phyloP scores from a whole-genome alignment of 2,888 invertebrate species.

The Heliconius sara region DNA sequence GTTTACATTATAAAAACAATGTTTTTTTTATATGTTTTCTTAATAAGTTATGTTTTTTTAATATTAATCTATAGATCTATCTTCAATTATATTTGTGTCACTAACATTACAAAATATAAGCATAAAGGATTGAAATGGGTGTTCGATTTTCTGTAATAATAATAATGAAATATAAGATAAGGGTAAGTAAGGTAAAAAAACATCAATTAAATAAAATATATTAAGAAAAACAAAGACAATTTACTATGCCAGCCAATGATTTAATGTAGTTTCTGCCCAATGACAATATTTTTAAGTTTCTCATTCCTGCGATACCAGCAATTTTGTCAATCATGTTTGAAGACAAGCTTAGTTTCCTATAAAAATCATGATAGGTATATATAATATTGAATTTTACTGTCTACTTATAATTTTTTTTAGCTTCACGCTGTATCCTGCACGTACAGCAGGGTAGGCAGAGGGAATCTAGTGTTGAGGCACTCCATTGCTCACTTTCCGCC shows the following conservation, averaged over 20 bases:
- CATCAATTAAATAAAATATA: not conserved
- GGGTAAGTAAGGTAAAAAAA: not conserved
- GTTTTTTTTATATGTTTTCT: too few species aligned
- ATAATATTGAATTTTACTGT: not conserved
- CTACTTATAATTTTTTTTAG: too few species aligned
- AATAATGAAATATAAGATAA: not conserved
- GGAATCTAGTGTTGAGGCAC: too few species aligned
- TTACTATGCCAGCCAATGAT: slow-evolving; percentile 91
- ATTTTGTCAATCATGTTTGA: slow-evolving; percentile 98
- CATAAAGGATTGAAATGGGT: not conserved
- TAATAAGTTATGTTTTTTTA: too few species aligned
- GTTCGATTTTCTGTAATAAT: not conserved
- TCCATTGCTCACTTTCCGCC: too few species aligned
- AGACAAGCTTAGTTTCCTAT: slow-evolving; percentile 93
- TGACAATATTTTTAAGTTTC: slow-evolving; percentile 91
- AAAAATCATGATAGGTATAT: slow-evolving; percentile 1
- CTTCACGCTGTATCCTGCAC: too few species aligned
- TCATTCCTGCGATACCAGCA: slow-evolving; percentile 91
- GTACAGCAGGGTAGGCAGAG: too few species aligned
- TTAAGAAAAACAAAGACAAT: slow-evolving; percentile 40
- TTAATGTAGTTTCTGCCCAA: slow-evolving; percentile 95
- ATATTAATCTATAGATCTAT: too few species aligned
- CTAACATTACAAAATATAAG: not conserved
- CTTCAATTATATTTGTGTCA: too few species aligned
- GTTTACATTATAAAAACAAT: slow-evolving; percentile 3